phyloP scores from a whole-genome alignment of 2,797 vertebrate species.

The Epinephelus malabaricus region DNA sequence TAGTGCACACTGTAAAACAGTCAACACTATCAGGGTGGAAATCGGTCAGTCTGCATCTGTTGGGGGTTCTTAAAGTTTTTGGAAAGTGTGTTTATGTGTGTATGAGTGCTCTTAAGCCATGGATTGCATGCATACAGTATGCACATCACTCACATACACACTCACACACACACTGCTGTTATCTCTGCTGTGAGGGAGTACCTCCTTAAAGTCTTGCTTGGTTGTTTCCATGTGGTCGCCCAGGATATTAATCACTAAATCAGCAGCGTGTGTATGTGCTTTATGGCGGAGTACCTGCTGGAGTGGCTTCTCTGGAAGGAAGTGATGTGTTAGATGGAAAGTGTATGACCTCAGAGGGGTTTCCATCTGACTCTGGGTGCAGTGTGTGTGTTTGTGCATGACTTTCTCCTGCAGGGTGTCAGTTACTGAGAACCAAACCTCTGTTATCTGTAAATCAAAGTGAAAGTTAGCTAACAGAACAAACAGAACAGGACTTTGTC shows the following conservation, averaged over 20 bases:
- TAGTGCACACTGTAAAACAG: constrained; percentile 64
- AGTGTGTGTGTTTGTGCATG: constrained; percentile 2
- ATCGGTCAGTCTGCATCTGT: constrained; percentile 54
- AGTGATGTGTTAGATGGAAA: constrained; percentile 40
- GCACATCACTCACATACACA: neutral
- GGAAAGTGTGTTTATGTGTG: constrained; percentile 35
- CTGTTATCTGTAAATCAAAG: constrained; percentile 48
- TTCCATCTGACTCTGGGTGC: constrained; percentile 28
- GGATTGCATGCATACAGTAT: constrained; percentile 1
- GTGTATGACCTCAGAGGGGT: constrained; percentile 42
- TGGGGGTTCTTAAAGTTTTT: constrained; percentile 9
- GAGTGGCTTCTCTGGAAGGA: constrained; percentile 52
- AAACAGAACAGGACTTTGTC: constrained; percentile 32
- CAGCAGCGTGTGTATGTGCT: neutral
- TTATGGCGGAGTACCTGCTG: constrained; percentile 45
- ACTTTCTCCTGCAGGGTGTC: constrained; percentile 27
- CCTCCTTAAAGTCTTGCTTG: constrained; percentile 38
- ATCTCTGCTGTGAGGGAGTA: constrained; percentile 54
- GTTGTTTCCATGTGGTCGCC: constrained; percentile 48
- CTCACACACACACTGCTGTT: constrained; percentile 31
- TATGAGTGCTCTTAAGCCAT: constrained; percentile 14
- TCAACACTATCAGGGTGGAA: constrained; percentile 65
- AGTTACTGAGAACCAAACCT: constrained; percentile 45
- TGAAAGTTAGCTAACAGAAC: constrained; percentile 31
- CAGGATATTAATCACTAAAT: constrained; percentile 53